These are phyloP conservation scores for Macrocentrus cingulum DNA, from an alignment of 1,140 invertebrate species.

Conservation along the genomic window DNA sequence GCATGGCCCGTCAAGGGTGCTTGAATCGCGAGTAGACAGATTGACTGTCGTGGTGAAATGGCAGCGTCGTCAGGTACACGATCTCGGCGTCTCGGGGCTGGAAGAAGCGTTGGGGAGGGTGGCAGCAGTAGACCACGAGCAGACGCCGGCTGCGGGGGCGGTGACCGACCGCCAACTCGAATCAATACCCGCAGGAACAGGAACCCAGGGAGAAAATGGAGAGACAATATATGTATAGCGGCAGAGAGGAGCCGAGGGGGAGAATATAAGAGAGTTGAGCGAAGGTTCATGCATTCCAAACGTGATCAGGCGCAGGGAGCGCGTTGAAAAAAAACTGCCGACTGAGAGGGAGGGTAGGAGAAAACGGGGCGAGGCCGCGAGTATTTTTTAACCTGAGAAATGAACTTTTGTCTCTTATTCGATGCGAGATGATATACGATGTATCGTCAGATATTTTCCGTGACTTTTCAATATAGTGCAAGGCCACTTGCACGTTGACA, in stretches of 20 bases:
- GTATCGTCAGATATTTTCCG: too few species aligned
- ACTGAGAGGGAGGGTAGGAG: neutral
- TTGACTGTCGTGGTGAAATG: slow-evolving; percentile 12
- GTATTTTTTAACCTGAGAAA: too few species aligned
- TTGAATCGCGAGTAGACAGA: slow-evolving; percentile 8
- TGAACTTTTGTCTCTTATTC: too few species aligned
- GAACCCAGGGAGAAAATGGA: slow-evolving; percentile 47
- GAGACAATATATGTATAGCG: too few species aligned
- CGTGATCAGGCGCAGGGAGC: slow-evolving; percentile 5
- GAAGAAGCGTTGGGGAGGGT: slow-evolving; percentile 20
- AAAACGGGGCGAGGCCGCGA: neutral
- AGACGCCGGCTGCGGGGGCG: slow-evolving; percentile 56
- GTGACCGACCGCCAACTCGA: slow-evolving; percentile 59
- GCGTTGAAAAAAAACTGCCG: neutral
- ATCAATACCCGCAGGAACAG: slow-evolving; percentile 62
- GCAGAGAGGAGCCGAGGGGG: slow-evolving; percentile 29
- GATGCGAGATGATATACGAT: too few species aligned
- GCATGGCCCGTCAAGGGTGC: neutral
- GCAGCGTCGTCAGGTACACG: slow-evolving; percentile 1
- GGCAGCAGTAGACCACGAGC: slow-evolving; percentile 54
- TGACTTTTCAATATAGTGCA: too few species aligned
- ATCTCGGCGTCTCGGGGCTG: neutral
- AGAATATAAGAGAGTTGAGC: slow-evolving; percentile 29
- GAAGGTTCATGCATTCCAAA: slow-evolving; percentile 26
- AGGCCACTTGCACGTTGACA: neutral